Percentiles rank a stretch among this genome's conserved stretches.
Evolutionary conservation across 2,888 invertebrate genomes (phyloP).

Genomic region (Theretra japonica): DNA sequence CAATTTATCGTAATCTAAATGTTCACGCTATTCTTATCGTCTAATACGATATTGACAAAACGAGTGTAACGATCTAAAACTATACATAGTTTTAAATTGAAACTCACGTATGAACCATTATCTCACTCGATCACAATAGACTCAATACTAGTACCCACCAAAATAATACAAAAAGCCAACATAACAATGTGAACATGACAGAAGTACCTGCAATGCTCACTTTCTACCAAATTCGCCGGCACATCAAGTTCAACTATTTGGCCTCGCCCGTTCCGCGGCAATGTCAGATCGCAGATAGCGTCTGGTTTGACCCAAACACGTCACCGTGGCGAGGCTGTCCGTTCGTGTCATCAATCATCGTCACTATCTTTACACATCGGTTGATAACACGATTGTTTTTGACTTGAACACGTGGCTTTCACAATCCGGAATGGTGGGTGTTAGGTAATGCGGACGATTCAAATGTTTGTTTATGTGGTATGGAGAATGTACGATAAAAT

Average conservation of each 20-base stretch:
- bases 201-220: constrained; percentile 14
- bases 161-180: constrained; percentile 11
- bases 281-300: constrained; percentile 55
- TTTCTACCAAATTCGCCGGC: constrained; percentile 31
- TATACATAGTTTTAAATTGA: too few relatives aligned
- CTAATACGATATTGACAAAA: too few relatives aligned
- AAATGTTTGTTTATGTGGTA: too few relatives aligned
- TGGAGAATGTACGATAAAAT: too few relatives aligned
- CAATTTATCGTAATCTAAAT: too few relatives aligned
- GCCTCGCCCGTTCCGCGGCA: constrained; percentile 45
- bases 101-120: too few relatives aligned
- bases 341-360: constrained; percentile 36
- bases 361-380: constrained; percentile 17
- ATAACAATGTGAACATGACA: neutral
- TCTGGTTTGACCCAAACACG: constrained; percentile 44
- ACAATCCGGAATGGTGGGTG: constrained; percentile 1
- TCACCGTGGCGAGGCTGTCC: constrained; percentile 39
- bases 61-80: too few relatives aligned
- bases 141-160: neutral
- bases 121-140: neutral
- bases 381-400: constrained; percentile 21
- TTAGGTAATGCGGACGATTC: neutral
- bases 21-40: too few relatives aligned
- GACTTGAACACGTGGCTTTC: constrained; percentile 19
- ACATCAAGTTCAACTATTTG: constrained; percentile 39